Evolutionary conservation across 2,888 invertebrate species (phyloP).

Genomic region (Agonopterix heracliana): DNA sequence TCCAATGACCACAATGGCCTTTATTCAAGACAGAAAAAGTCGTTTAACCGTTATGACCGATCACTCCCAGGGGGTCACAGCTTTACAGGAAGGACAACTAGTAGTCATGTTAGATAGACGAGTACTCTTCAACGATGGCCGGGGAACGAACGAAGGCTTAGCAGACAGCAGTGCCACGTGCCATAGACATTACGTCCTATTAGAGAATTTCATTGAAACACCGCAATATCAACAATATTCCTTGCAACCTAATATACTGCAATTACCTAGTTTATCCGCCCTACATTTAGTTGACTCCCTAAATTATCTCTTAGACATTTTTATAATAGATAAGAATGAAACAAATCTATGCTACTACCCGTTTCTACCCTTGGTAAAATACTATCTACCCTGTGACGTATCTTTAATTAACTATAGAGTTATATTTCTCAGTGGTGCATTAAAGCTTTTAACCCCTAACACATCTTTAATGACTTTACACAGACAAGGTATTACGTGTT

Average conservation of each 20-base stretch:
- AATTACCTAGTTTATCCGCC: conserved; percentile 50
- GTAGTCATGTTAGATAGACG: conserved; percentile 96
- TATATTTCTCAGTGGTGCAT: conserved; percentile 24
- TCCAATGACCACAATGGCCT: conserved; percentile 93
- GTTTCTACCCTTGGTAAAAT: conserved; percentile 51
- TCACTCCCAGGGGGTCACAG: conserved; percentile 93
- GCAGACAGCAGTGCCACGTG: conserved; percentile 88
- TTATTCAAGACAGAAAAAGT: conserved; percentile 82
- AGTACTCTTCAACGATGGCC: conserved; percentile 92
- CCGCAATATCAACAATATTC: conserved; percentile 7
- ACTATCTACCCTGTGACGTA: conserved; percentile 56
- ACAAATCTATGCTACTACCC: conserved; percentile 37
- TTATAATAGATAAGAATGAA: conserved; percentile 38
- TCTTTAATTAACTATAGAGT: conserved; percentile 49
- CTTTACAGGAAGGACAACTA: conserved; percentile 90
- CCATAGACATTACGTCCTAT: conserved; percentile 48
- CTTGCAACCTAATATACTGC: conserved; percentile 17
- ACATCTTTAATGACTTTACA: conserved; percentile 49
- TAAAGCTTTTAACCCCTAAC: conserved; percentile 25
- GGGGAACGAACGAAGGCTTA: conserved; percentile 95
- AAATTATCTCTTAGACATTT: conserved; percentile 46
- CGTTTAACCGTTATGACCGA: conserved; percentile 88
- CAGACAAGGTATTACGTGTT: conserved; percentile 47
- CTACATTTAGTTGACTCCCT: conserved; percentile 38
- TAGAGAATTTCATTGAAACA: conserved; percentile 45